phyloP scores from a whole-genome alignment of 2,113 vertebrate genomes.

The Pluvialis apricaria region DNA sequence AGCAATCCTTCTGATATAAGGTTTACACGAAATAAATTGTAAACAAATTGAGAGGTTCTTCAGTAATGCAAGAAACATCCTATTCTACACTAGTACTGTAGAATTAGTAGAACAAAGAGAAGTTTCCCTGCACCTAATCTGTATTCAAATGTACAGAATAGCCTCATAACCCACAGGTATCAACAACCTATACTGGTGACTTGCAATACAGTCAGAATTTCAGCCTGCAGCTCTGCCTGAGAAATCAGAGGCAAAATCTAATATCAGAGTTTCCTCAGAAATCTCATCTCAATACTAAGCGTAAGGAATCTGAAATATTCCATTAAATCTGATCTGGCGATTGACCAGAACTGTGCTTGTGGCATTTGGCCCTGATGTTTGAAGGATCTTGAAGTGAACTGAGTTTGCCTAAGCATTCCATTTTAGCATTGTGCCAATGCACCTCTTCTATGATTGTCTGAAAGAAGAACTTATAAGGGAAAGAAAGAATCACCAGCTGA shows the following conservation, averaged over 20 bases:
- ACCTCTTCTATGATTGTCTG: neutral
- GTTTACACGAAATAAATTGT: neutral
- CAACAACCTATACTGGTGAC: neutral
- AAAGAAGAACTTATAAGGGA: neutral
- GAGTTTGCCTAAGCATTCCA: neutral
- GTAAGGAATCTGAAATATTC: neutral
- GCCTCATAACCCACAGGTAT: rapidly evolving
- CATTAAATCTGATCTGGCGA: neutral
- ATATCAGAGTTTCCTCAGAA: neutral
- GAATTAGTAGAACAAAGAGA: neutral
- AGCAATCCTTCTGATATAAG: neutral
- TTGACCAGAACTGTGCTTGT: neutral
- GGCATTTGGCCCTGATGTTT: neutral
- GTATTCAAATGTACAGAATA: neutral
- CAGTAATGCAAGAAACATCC: neutral
- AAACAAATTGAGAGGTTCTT: neutral
- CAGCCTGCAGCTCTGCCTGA: neutral
- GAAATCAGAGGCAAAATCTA: neutral
- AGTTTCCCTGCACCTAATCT: neutral
- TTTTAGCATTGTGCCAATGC: neutral
- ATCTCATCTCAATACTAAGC: neutral
- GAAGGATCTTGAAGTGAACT: neutral
- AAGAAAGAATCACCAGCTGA: neutral
- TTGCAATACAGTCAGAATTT: neutral
- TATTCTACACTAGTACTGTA: neutral